A percentile compares a stretch with the other conserved stretches of the same genome.
Conservation (phyloP, 2,888 invertebrate genomes). For the Mayetiola destructor region DNA sequence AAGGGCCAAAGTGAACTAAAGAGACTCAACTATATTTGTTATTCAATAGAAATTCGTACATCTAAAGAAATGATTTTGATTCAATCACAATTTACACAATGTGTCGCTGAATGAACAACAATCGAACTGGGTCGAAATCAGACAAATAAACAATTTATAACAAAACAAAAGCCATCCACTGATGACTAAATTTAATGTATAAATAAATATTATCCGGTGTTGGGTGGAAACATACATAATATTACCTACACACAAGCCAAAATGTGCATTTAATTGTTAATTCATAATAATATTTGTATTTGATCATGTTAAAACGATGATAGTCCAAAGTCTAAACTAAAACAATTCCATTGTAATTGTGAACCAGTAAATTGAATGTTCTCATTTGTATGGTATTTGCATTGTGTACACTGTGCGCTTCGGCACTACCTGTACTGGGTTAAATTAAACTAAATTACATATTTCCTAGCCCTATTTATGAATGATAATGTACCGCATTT, state of each 20-base stretch:
- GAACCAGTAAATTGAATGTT: background rate
- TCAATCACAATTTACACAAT: no score
- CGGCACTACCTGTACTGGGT: constrained; percentile 4
- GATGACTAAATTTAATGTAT: background rate
- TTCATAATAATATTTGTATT: background rate
- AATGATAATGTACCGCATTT: background rate
- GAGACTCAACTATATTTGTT: no score
- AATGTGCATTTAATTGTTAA: constrained; percentile 1
- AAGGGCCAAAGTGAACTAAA: no score
- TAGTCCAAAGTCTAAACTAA: no score
- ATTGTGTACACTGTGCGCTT: background rate
- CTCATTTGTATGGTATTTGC: no score
- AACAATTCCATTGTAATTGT: background rate
- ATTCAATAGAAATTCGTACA: no score
- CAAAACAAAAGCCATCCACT: constrained; percentile 2
- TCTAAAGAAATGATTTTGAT: no score
- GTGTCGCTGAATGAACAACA: no score
- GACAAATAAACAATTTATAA: no score
- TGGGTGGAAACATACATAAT: background rate
- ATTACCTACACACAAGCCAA: background rate
- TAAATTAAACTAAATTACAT: constrained; percentile 10
- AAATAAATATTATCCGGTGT: background rate
- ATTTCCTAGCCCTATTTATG: constrained; percentile 11
- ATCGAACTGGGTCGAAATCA: no score
- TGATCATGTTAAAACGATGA: background rate